These are phyloP conservation scores for Podabrus alpinus DNA, from an alignment of 2,888 invertebrate genomes.

Conservation along the genomic window DNA sequence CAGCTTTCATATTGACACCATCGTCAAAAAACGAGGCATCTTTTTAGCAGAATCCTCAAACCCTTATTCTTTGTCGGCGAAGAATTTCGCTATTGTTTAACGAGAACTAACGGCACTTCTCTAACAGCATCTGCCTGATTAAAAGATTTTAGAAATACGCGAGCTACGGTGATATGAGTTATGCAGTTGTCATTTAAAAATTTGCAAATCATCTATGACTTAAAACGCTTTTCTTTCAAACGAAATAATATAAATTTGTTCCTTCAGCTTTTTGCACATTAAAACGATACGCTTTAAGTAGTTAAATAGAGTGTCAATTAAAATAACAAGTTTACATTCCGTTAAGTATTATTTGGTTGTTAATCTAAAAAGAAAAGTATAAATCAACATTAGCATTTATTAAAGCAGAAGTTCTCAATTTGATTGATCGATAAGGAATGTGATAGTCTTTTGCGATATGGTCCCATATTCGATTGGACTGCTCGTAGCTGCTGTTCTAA, in stretches of 20 bases:
- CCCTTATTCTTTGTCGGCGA: background rate
- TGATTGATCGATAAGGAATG: background rate
- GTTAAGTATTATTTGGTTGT: background rate
- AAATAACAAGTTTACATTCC: background rate
- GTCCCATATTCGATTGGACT: background rate
- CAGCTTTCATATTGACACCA: background rate
- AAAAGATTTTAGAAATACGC: conserved; percentile 8
- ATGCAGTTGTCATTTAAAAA: background rate
- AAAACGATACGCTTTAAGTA: background rate
- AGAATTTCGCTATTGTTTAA: background rate
- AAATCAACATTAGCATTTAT: background rate
- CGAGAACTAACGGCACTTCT: background rate
- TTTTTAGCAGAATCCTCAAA: background rate
- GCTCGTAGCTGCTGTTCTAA: background rate
- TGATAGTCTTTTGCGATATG: background rate
- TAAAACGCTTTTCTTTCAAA: background rate
- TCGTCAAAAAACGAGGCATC: background rate
- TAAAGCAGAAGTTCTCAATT: background rate
- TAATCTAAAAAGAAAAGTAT: background rate
- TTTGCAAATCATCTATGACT: background rate
- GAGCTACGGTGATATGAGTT: background rate
- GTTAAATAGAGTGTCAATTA: background rate
- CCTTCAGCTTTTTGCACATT: background rate
- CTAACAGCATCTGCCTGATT: conserved; percentile 9
- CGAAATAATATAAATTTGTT: background rate